These are phyloP conservation scores for Siniperca obscura DNA, from an alignment of 2,797 vertebrate species.

Conservation along the genomic window DNA sequence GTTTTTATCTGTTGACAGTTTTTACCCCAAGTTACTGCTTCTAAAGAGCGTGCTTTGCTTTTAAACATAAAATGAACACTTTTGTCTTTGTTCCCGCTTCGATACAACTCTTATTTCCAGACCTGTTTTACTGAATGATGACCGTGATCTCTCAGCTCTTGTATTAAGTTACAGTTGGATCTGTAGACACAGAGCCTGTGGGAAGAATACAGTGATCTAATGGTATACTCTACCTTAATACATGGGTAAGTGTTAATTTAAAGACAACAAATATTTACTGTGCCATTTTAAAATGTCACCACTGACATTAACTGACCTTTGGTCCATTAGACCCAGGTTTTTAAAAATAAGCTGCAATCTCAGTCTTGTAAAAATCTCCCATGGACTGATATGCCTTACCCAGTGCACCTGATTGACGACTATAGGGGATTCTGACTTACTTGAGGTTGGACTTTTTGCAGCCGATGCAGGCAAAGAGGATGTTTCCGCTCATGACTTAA, in stretches of 20 bases:
- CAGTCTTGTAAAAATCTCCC: slow-evolving; percentile 4
- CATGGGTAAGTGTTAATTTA: slow-evolving; percentile 1
- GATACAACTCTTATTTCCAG: slow-evolving; percentile 13
- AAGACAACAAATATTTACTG: background rate
- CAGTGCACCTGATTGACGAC: background rate
- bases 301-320: slow-evolving; percentile 14
- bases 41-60: slow-evolving; percentile 9
- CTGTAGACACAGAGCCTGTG: slow-evolving; percentile 44
- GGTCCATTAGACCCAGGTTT: background rate
- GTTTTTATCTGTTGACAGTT: slow-evolving; percentile 42
- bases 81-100: slow-evolving; percentile 32
- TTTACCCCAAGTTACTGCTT: slow-evolving; percentile 28
- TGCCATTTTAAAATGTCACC: slow-evolving; percentile 4
- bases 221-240: slow-evolving; percentile 3
- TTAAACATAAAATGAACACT: slow-evolving; percentile 7
- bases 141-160: slow-evolving; percentile 30
- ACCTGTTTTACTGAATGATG: slow-evolving; percentile 33
- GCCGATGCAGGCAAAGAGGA: background rate
- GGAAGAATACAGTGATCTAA: slow-evolving; percentile 1
- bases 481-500: background rate
- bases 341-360: background rate
- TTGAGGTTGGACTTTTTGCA: background rate
- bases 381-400: background rate
- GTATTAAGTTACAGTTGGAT: slow-evolving; percentile 28
- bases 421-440: background rate